Base-by-base conservation (phyloP, 2,797 vertebrate genomes). In the Anisognathus igniventris region DNA sequence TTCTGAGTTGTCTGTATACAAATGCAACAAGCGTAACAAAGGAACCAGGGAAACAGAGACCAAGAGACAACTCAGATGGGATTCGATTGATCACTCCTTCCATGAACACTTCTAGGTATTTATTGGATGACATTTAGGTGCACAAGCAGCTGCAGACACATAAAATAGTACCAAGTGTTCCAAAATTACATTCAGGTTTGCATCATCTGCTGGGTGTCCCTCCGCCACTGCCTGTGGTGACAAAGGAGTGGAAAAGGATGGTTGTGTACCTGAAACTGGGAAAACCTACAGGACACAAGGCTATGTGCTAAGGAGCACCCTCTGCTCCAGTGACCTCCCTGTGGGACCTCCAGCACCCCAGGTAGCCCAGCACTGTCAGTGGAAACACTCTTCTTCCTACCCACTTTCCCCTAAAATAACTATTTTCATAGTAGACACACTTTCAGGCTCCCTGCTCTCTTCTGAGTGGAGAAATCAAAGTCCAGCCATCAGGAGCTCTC, bases 1-100 rank as follows among this genome's bases (percentile, higher is more conserved):
- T 95, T 96, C 90, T 89, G 65, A 96, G 94, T 86, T 94, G 56
- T 81, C 94, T 94, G 89, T 96, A 96, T 92, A 96, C 95, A 96
- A 95, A 93, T 95, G 90, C 13, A n/a, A 91, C 91, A 80, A 93
- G 66, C 2, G 0, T 61, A 90, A 96, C 87, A 96, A 96, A 95
- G 73, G 80, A 88, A 77, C 35, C 50, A 54, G 51, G 79, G 64
- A 90, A 96, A 90, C 60, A 82, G 74, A 91, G 44, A 86, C 87
- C 48, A 31, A 91, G 90, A 81, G 17, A 76, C 84, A 95, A 50
- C 82, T 88, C 58, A 76, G 54, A 75, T 47, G 35, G 60, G 85
- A 84, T 92, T 94, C 0, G 2, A 92, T 86, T 94, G 92, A 96
- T 96, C 76, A 73, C 73, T 86, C 40, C 51, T 75, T 93, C 76